Evolutionary conservation across 2,888 invertebrate genomes (phyloP).

Genomic region (Meandrusa payeni): DNA sequence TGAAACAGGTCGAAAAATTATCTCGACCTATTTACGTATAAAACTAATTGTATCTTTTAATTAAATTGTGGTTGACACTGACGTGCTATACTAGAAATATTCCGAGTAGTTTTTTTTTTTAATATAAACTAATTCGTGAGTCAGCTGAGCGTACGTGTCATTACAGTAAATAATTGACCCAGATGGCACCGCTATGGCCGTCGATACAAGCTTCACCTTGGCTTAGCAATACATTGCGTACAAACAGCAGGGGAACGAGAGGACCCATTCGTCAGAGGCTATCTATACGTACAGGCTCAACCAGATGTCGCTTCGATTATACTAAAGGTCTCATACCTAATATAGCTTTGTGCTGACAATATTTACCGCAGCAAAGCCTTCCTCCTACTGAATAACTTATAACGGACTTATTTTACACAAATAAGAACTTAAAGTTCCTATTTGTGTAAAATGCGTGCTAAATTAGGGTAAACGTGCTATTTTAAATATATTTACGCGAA

Average conservation of each 20-base stretch:
- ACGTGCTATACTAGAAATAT: slow-evolving; percentile 1
- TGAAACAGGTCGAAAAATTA: slow-evolving; percentile 5
- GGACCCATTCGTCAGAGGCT: slow-evolving; percentile 2
- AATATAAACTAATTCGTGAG: slow-evolving; percentile 31
- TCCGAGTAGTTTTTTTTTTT: slow-evolving; percentile 11
- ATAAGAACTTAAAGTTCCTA: too few species aligned
- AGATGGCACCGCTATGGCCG: slow-evolving; percentile 40
- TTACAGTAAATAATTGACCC: slow-evolving; percentile 57
- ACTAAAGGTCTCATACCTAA: slow-evolving; percentile 26
- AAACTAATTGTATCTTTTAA: slow-evolving; percentile 6
- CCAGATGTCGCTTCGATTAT: slow-evolving; percentile 24
- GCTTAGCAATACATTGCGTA: slow-evolving; percentile 4
- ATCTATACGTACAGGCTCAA: slow-evolving; percentile 22
- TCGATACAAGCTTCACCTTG: slow-evolving; percentile 13
- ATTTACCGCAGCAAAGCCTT: slow-evolving; percentile 6
- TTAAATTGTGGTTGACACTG: background rate
- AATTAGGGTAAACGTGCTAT: too few species aligned
- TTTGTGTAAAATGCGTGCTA: too few species aligned
- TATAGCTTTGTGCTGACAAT: slow-evolving; percentile 14
- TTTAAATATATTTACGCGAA: too few species aligned
- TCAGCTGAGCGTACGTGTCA: slow-evolving; percentile 47
- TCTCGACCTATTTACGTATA: slow-evolving; percentile 17
- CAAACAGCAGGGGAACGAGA: background rate
- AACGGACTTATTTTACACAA: too few species aligned
- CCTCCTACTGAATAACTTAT: too few species aligned